Evolutionary conservation across 2,797 vertebrate genomes (phyloP).

Genomic region (Semotilus atromaculatus): DNA sequence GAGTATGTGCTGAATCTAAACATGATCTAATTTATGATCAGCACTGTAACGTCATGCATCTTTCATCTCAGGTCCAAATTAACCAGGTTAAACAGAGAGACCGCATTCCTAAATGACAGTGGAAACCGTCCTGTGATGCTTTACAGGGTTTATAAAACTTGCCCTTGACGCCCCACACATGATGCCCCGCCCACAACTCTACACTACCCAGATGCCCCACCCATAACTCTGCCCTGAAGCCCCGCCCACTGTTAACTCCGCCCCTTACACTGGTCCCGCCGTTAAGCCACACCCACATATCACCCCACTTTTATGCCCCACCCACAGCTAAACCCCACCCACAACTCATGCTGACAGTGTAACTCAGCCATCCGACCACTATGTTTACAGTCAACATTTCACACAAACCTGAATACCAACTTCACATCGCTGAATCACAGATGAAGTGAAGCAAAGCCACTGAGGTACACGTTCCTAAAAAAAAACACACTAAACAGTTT

Average conservation of each 20-base stretch:
- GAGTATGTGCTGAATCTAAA: conserved; percentile 7
- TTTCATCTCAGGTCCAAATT: conserved; percentile 19
- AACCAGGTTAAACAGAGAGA: neutral
- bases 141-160: neutral
- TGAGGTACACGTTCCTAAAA: neutral
- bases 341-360: neutral
- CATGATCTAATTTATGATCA: conserved; percentile 1
- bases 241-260: neutral
- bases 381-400: conserved; percentile 17
- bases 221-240: neutral
- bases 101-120: conserved; percentile 2
- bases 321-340: neutral
- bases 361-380: neutral
- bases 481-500: too few relatives aligned
- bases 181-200: neutral
- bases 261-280: too few relatives aligned
- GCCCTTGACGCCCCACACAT: neutral
- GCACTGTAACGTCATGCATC: neutral
- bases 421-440: neutral
- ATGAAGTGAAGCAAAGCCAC: neutral
- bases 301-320: neutral
- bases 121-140: conserved; percentile 2
- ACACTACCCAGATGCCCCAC: neutral
- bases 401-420: neutral
- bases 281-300: neutral